Base-by-base conservation (phyloP, 1,140 invertebrate genomes). In the Drosophila busckii region DNA sequence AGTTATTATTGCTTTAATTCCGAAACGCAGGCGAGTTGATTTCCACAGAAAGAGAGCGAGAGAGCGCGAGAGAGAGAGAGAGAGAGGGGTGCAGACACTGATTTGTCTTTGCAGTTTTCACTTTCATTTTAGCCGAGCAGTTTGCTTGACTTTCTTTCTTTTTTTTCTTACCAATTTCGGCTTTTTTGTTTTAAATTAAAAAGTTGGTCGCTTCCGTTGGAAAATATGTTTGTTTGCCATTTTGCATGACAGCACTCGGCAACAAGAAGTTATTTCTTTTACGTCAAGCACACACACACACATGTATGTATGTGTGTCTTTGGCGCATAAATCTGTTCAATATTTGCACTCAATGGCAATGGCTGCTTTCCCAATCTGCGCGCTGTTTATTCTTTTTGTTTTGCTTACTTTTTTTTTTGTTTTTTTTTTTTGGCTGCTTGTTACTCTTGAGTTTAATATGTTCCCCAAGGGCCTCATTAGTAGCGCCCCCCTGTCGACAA, bases 1-100 rank as follows among this genome's bases (percentile, higher is more conserved):
- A 80, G 68, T 80, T 80, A 80, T 80, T 80, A 80, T 80, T 80
- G 78, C 75, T 80, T 80, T 80, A 80, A 80, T 80, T 80, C 82
- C 42, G 68, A 56, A 54, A 73, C 75, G 73, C 75, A 69, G 75
- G 71, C 73, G 70, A 69, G 50, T 44, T 45, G 48, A 48, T 35
- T 46, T 20, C 37, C 41, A 12, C 41, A 15, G 31, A 49, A 62
- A 62, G 44, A n/a, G n/a, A n/a, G n/a, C n/a, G n/a, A n/a, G n/a
- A n/a, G n/a, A n/a, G n/a, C n/a, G n/a, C n/a, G n/a, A n/a, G n/a
- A n/a, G n/a, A n/a, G n/a, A n/a, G n/a, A n/a, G n/a, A n/a, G n/a
- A n/a, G n/a, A n/a, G n/a, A n/a, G n/a, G 53, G 31, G 50, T 31
- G 54, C 13, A 19, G 26, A n/a, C n/a, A n/a, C n/a, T 63, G 60